These are phyloP conservation scores for Asarcornis scutulata DNA, from an alignment of 2,113 vertebrate genomes.

Conservation along the genomic window DNA sequence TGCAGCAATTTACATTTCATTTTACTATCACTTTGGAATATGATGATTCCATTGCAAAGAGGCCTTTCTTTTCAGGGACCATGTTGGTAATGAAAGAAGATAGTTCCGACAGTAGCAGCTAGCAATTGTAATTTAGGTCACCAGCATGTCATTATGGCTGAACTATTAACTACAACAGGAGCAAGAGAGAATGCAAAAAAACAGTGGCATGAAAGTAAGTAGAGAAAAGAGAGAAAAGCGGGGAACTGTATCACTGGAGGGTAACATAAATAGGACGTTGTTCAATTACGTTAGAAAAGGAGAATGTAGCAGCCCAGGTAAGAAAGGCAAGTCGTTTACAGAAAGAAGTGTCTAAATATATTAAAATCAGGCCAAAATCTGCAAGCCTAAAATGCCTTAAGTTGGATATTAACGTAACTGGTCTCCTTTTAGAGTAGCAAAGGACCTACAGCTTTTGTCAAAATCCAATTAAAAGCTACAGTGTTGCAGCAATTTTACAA, in stretches of 20 bases:
- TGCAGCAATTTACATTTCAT: not conserved
- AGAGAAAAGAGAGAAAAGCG: constrained; percentile 2
- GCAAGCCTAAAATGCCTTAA: not conserved
- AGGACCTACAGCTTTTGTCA: not conserved
- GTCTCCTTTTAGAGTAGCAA: not conserved
- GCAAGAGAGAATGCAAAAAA: not conserved
- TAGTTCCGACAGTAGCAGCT: not conserved
- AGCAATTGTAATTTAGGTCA: not conserved
- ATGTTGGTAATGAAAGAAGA: not conserved
- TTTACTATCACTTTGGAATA: not conserved
- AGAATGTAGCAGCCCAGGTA: not conserved
- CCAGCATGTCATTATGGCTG: not conserved
- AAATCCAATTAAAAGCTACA: not conserved
- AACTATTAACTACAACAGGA: not conserved
- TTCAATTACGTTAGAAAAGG: not conserved
- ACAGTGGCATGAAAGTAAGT: not conserved
- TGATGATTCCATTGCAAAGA: not conserved
- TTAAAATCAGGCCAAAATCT: not conserved
- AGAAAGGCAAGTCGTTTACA: not conserved
- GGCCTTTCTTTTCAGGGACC: not conserved
- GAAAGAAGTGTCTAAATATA: not conserved
- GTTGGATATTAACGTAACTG: not conserved
- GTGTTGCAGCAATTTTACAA: not conserved
- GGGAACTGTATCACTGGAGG: not conserved
- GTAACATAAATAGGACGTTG: not conserved